A percentile compares a stretch with the other conserved stretches of the same genome.
phyloP scores from a whole-genome alignment of 2,888 invertebrate species.

The Ditula angustiorana region DNA sequence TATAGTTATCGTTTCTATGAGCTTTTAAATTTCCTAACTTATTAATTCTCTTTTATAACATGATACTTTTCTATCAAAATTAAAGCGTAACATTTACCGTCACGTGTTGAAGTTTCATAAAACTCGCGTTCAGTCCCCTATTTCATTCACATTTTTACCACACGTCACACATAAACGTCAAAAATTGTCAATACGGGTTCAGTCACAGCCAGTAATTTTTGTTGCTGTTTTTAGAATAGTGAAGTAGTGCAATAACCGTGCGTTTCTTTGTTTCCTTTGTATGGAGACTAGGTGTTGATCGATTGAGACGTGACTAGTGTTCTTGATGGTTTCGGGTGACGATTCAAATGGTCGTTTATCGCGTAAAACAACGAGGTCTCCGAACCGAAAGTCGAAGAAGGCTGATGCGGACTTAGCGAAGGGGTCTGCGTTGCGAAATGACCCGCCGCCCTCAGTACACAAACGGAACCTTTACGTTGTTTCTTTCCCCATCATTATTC shows the following conservation, averaged over 20 bases:
- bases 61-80: not conserved
- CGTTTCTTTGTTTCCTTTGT: slow-evolving; percentile 73
- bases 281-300: slow-evolving; percentile 77
- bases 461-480: slow-evolving; percentile 95
- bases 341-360: slow-evolving; percentile 87
- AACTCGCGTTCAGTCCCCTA: not conserved
- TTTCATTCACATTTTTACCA: slow-evolving; percentile 48
- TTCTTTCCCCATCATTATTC: slow-evolving; percentile 94
- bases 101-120: not conserved
- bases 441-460: slow-evolving; percentile 91
- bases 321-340: slow-evolving; percentile 86
- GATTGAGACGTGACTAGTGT: slow-evolving; percentile 68
- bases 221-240: slow-evolving; percentile 65
- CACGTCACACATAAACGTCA: slow-evolving; percentile 52
- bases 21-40: too few species aligned
- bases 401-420: slow-evolving; percentile 86
- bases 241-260: slow-evolving; percentile 66
- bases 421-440: slow-evolving; percentile 86
- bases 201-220: slow-evolving; percentile 54
- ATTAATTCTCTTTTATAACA: not conserved
- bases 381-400: slow-evolving; percentile 87
- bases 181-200: slow-evolving; percentile 51
- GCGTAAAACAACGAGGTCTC: slow-evolving; percentile 88
- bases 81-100: not conserved
- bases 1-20: not conserved